Base-by-base conservation (phyloP, 1,140 invertebrate species). In the Micrasema longulum region DNA sequence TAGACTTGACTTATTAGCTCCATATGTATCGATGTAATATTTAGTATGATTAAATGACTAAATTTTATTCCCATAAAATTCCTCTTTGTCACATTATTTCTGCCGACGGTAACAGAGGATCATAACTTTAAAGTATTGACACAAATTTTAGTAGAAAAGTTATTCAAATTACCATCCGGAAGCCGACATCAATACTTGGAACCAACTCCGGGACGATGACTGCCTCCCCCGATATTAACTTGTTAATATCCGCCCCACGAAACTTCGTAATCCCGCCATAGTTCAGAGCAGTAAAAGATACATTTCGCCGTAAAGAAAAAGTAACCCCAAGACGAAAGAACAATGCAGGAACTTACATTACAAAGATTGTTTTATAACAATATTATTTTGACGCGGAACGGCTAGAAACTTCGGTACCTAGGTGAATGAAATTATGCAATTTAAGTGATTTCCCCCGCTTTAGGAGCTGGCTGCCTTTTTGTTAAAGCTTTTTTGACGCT, bases 361-460 rank as follows among this genome's bases (percentile, higher is more conserved):
- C 62, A 52, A 67, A 74, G 66, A 74, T 74, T 70, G 64, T 50
- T 70, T 70, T 70, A 52, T 74, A 74, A 74, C 68, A 47, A 67
- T 62, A 62, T 74, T 74, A 74, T 71, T 71, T 50, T 66, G 63
- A 57, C 45, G 66, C 50, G 72, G 38, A 16, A 50, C 43, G 26
- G 38, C 18, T 35, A n/a, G 55, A 20, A 64, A 47, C 41, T 31
- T n/a, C 26, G 16, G 23, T 16, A 55, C 47, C 38, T 35, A 16
- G 70, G 47, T 36, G 36, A 36, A 63, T n/a, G 57, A 35, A 45
- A 67, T 74, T 70, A 66, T 70, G 62, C 67, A 74, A 74, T 74
- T 70, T 70, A 66, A 70, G 68, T 36, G 67, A 69, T 74, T 69
- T 69, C 20, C 18, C 50, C 31, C 70, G 10, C 69, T 36, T 50